Base-by-base conservation (phyloP, 2,797 vertebrate genomes). In the Oryzias sinensis region DNA sequence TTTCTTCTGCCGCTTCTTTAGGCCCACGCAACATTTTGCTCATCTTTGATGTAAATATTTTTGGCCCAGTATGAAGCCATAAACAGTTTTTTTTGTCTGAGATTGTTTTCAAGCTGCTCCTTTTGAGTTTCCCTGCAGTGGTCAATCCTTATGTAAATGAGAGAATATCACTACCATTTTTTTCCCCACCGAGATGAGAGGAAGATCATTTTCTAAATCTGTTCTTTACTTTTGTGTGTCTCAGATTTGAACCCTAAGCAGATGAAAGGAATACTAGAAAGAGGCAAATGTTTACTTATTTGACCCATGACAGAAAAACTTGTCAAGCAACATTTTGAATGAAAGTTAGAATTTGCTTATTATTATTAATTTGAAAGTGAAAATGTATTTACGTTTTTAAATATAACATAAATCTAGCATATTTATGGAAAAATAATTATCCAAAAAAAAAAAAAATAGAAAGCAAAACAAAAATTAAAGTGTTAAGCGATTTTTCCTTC, bases 11-110 rank as follows among this genome's bases (percentile, higher is more conserved):
- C 56, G 54, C 66, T 54, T 57, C 58, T 77, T 80, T 53, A 70
- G 71, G 68, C 57, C 61, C 72, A 5, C 49, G 37, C 9, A 67
- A 44, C 43, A 65, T 65, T 65, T 49, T 63, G 56, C 72, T 68
- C 45, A 66, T 77, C 54, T 70, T 69, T 73, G 59, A 72, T 62
- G 64, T 67, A 80, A 85, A 85, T 80, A 80, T 71, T 76, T 70
- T 49, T 56, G 33, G 22, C 41, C 56, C 0, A n/a, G 72, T 75
- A 57, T 43, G 33, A 60, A 59, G 56, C 62, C 58, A 53, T 71
- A 72, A 37, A 74, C 42, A 44, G 51, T 46, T 65, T 81, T 76
- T 76, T 68, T 65, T 53, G 55, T 59, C 68, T 73, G 61, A 33
- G 51, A 60, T 51, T 59, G 75, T 67, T 77, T 67, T 80, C 45